Base-by-base conservation (phyloP, 2,113 vertebrate species). In the Cairina moschata region DNA sequence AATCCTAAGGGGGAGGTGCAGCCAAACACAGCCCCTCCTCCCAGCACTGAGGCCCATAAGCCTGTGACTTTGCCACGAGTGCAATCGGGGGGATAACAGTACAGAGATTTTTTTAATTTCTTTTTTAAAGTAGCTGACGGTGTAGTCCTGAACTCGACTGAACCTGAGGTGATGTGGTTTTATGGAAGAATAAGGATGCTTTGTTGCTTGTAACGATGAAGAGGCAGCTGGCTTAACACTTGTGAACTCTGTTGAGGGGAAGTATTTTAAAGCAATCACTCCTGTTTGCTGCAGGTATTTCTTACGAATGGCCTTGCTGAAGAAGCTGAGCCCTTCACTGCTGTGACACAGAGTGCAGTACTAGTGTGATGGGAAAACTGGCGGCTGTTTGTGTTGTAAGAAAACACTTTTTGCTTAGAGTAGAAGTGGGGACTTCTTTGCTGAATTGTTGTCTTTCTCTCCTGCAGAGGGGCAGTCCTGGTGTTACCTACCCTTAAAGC, bases 41-140 rank as follows among this genome's bases (percentile, higher is more conserved):
- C 78, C 8, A 4, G 36, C 60, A 29, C 63, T 1, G 32, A n/a
- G 20, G 40, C 66, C 83, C 2, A 0, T 17, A 3, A 1, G 3
- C 65, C 34, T 0, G 16, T 17, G 59, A 52, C 74, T 20, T n/a
- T 60, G 74, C 44, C 56, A 36, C 0, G 1, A 11, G 54, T 21
- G 25, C 6, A 6, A 34, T 54, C 56, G 17, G 75, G 87, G 36
- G 79, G 55, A 73, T 83, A 44, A 79, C 34, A 23, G 4, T 55
- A 40, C 42, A 72, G 65, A 71, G 15, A 13, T 17, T 40, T 71
- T 23, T 23, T 42, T 46, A 90, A 25, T 23, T 25, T 11, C 71
- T 76, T 94, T 93, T 48, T 65, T 65, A 38, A 38, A 77, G 38
- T 59, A 74, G 86, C 65, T 80, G 67, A 59, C 86, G 38, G 5